These are phyloP conservation scores for Slavum lentiscoides DNA, from an alignment of 2,888 invertebrate species.

Conservation along the genomic window DNA sequence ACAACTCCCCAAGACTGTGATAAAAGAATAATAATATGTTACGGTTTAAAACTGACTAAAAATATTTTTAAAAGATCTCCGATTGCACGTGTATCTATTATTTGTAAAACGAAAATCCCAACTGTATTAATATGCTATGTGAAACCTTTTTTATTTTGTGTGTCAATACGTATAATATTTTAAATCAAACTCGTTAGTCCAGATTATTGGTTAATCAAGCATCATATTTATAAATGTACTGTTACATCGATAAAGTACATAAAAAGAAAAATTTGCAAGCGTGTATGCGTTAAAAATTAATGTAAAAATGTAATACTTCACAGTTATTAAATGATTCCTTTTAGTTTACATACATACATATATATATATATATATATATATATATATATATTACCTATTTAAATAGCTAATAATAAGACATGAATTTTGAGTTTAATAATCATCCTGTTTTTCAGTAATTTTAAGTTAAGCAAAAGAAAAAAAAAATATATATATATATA, in stretches of 20 bases:
- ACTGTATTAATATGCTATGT: no score
- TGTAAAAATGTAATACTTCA: no score
- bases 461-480: background rate
- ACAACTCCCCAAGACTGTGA: conserved; percentile 49
- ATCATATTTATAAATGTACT: background rate
- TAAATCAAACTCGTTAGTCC: conserved; percentile 18
- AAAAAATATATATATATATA: no score
- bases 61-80: no score
- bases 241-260: background rate
- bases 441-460: conserved; percentile 15
- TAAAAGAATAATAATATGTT: conserved; percentile 31
- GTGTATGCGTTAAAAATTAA: no score
- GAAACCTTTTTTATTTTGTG: no score
- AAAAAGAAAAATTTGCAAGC: no score
- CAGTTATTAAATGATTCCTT: no score
- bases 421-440: conserved; percentile 18
- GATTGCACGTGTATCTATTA: no score
- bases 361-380: background rate
- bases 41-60: conserved; percentile 15
- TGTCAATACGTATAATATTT: no score
- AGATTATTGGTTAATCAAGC: conserved; percentile 17
- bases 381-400: background rate
- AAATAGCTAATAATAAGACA: conserved; percentile 23
- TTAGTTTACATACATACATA: no score
- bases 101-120: no score